Evolutionary conservation across 2,797 vertebrate species (phyloP).

Genomic region (Etheostoma perlongum): DNA sequence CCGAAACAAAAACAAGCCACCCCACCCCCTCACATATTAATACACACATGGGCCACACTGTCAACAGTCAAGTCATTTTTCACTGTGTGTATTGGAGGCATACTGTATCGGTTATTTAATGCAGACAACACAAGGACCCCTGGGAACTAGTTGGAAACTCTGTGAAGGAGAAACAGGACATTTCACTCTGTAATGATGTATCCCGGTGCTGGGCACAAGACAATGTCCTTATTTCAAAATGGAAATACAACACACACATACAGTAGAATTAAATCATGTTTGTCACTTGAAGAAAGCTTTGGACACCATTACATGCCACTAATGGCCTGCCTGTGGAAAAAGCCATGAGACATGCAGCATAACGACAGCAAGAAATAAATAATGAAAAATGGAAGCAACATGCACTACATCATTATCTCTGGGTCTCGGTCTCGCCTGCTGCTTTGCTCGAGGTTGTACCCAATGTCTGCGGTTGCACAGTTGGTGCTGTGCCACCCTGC

Average conservation of each 20-base stretch:
- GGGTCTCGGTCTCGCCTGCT: constrained; percentile 29
- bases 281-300: constrained; percentile 54
- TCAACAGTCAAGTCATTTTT: constrained; percentile 21
- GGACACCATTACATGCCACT: constrained; percentile 60
- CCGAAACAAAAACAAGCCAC: constrained; percentile 32
- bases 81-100: constrained; percentile 10
- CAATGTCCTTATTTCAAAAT: constrained; percentile 30
- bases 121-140: constrained; percentile 38
- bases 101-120: constrained; percentile 42
- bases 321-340: constrained; percentile 65
- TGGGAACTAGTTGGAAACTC: constrained; percentile 43
- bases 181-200: constrained; percentile 57
- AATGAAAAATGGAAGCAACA: constrained; percentile 34
- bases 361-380: constrained; percentile 22
- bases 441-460: constrained; percentile 55
- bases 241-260: constrained; percentile 21
- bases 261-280: constrained; percentile 53
- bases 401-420: constrained; percentile 59
- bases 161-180: constrained; percentile 59
- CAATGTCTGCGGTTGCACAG: constrained; percentile 8
- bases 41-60: not conserved
- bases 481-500: constrained; percentile 34
- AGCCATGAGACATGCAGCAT: constrained; percentile 43
- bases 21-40: constrained; percentile 19
- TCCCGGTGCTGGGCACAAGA: constrained; percentile 10